phyloP scores from a whole-genome alignment of 2,888 invertebrate species.

The Dasysyrphus tricinctus region DNA sequence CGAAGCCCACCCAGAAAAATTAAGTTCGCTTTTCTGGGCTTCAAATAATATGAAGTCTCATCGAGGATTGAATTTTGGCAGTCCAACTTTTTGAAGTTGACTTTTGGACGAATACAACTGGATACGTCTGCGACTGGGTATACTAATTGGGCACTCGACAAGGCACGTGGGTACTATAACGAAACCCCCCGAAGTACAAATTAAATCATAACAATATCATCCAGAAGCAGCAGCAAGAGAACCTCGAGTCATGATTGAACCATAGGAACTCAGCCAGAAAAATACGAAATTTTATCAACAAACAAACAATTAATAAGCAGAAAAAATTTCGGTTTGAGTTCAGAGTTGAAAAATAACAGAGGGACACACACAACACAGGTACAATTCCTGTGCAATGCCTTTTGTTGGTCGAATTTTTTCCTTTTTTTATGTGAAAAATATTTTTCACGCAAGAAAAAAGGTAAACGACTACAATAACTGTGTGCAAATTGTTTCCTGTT shows the following conservation, averaged over 20 bases:
- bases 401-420: conserved; percentile 34
- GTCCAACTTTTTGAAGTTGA: conserved; percentile 29
- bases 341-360: not conserved
- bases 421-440: conserved; percentile 9
- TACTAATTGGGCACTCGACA: conserved; percentile 70
- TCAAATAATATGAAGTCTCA: not conserved
- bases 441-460: conserved; percentile 47
- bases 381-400: conserved; percentile 29
- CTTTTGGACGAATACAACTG: conserved; percentile 10
- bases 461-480: conserved; percentile 17
- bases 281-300: conserved; percentile 51
- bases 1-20: conserved; percentile 1
- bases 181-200: conserved; percentile 7
- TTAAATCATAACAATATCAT: conserved; percentile 36
- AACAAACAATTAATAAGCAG: conserved; percentile 42
- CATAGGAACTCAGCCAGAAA: conserved; percentile 35
- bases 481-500: conserved; percentile 55
- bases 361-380: conserved; percentile 2
- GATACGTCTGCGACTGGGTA: not conserved
- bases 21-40: conserved; percentile 34
- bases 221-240: not conserved
- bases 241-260: conserved; percentile 7
- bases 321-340: not conserved
- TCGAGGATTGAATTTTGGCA: conserved; percentile 17
- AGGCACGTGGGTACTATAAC: conserved; percentile 51